Evolutionary conservation across 2,113 vertebrate species (phyloP), one percentile per base, ranked within the genome.

Genomic region (Ailuropoda melanoleuca): DNA sequence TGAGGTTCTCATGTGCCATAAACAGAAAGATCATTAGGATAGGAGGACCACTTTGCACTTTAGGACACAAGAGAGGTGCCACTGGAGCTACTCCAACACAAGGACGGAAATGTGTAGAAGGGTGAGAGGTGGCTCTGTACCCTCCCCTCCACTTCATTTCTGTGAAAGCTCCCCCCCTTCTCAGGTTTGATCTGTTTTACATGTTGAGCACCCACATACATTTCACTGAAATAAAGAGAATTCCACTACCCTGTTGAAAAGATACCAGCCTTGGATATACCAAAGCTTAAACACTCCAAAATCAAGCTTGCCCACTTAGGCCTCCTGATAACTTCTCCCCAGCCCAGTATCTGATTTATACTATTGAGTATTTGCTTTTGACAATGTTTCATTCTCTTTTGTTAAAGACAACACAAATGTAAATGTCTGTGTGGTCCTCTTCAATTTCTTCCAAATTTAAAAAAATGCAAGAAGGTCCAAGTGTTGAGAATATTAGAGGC

Each of bases 171-270:
- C 4, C 17, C 8, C 62, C 14, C 31, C 14, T 0, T 43, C 29
- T 56, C 75, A n/a, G 29, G 75, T 77, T 46, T 29, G 21, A 78
- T 24, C 58, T 64, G 39, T 23, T 21, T 66, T 8, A 53, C 31
- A 8, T 18, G 66, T 24, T 24, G 10, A 21, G 10, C 8, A 37
- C 7, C 60, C 86, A 56, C 29, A 23, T 15, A 31, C 12, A 5
- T 81, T 90, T 90, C 34, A 75, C 5, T n/a, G n/a, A 58, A 13
- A 64, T 66, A 83, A 82, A 75, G 64, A 55, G 75, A 72, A 94
- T 55, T 18, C 10, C n/a, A 46, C 4, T 9, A 3, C 39, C 29
- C 46, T 26, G 13, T 3, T n/a, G 82, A 37, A 53, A 91, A 78
- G 21, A 87, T 29, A 34, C 14, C 26, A 74, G 29, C 48, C 56